Percentiles rank a stretch among this genome's conserved stretches.
These are phyloP conservation scores for Sebastes hubbsi DNA, from an alignment of 2,797 vertebrate species.

Conservation along the genomic window DNA sequence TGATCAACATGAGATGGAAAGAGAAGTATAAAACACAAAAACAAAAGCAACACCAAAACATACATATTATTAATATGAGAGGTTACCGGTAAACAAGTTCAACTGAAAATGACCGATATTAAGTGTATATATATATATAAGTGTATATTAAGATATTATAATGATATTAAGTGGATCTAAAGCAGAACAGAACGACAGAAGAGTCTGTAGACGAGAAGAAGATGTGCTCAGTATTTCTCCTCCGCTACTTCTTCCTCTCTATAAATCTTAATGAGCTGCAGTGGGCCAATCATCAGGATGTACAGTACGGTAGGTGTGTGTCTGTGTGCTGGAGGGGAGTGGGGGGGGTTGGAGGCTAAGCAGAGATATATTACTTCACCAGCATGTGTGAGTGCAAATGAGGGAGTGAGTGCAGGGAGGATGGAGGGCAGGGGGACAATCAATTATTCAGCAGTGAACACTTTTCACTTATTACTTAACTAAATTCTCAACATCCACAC, in stretches of 20 bases:
- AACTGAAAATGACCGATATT: conserved; percentile 1
- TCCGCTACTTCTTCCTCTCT: not conserved
- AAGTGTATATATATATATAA: too few relatives aligned
- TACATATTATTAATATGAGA: not conserved
- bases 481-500: conserved; percentile 72
- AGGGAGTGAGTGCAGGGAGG: conserved; percentile 65
- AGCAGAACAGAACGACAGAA: not conserved
- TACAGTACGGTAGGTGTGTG: conserved; percentile 17
- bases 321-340: not conserved
- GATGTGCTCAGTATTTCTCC: not conserved
- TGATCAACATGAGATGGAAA: conserved; percentile 37
- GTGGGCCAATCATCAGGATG: conserved; percentile 26
- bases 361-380: conserved; percentile 76
- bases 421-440: conserved; percentile 51
- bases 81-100: not conserved
- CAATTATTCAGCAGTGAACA: conserved; percentile 78
- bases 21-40: conserved; percentile 42
- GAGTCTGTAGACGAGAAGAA: not conserved
- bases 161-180: not conserved
- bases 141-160: too few relatives aligned
- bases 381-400: conserved; percentile 73
- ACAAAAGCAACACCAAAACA: conserved; percentile 1
- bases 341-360: conserved; percentile 20
- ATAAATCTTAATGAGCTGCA: conserved; percentile 49
- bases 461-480: conserved; percentile 79